phyloP scores from a whole-genome alignment of 2,888 invertebrate genomes.

The Panzeria rudis region DNA sequence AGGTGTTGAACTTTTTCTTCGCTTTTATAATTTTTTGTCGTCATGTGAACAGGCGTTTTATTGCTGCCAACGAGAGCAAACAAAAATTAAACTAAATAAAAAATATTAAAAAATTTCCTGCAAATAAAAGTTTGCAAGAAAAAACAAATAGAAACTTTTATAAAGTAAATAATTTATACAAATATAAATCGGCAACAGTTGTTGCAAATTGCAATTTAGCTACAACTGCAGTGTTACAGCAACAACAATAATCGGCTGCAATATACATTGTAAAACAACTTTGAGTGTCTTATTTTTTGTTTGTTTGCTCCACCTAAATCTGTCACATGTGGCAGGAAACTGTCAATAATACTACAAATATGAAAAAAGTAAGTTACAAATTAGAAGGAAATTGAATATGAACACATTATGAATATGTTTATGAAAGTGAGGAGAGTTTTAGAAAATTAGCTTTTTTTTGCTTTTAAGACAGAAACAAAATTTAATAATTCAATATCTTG shows the following conservation, averaged over 20 bases:
- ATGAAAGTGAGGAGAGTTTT: slow-evolving; percentile 18
- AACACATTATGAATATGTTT: not conserved
- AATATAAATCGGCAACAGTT: slow-evolving; percentile 60
- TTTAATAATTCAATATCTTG: too few species aligned
- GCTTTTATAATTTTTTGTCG: slow-evolving; percentile 18
- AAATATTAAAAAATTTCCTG: not conserved
- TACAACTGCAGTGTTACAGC: not conserved
- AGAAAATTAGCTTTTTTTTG: too few species aligned
- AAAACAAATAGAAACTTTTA: slow-evolving; percentile 16
- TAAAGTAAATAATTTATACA: slow-evolving; percentile 58
- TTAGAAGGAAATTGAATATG: slow-evolving; percentile 37
- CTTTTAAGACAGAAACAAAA: too few species aligned
- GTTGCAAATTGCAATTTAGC: slow-evolving; percentile 27
- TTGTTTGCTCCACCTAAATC: slow-evolving; percentile 68
- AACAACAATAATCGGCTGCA: slow-evolving; percentile 21
- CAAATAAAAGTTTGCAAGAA: slow-evolving; percentile 17
- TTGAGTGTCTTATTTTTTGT: slow-evolving; percentile 22
- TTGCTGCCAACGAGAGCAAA: slow-evolving; percentile 60
- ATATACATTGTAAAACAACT: slow-evolving; percentile 9
- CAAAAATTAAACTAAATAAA: slow-evolving; percentile 16
- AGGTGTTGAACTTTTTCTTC: slow-evolving; percentile 56
- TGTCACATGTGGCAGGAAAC: slow-evolving; percentile 68
- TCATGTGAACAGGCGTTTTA: slow-evolving; percentile 62
- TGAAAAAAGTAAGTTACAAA: not conserved
- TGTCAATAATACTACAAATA: slow-evolving; percentile 65